Base-by-base conservation (phyloP, 2,113 vertebrate genomes). In the Centrocercus urophasianus region DNA sequence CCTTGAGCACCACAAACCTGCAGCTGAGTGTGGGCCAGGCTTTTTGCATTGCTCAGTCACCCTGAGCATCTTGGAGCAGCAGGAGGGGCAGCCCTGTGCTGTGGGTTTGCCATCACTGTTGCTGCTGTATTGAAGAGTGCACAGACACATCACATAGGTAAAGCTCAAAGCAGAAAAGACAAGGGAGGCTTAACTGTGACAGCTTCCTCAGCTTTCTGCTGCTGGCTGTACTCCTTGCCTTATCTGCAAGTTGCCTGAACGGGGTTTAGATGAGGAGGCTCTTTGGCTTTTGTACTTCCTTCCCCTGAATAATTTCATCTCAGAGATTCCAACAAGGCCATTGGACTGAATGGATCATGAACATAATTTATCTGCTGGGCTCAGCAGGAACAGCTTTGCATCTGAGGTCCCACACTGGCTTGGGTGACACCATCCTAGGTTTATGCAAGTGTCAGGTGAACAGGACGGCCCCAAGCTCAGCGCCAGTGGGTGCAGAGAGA, bases 71-170 rank as follows among this genome's bases (percentile, higher is more conserved):
- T 25, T 50, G 48, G 48, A 50, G 48, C 48, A 50, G 48, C 48
- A 50, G 48, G 24, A 25, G 22, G 24, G 48, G 48, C 48, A 50
- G 48, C 24, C 48, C 48, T 24, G 12, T 14, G 48, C 12, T 50
- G 48, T 25, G 48, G 48, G 24, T 13, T 50, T 24, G 2, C 76
- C 16, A 2, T 20, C 1, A 2, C 13, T 3, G 1, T 7, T 36
- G 28, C 6, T 38, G 24, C 65, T 34, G 66, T 1, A 1, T 6
- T 30, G 19, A n/a, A 42, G 32, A 60, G 34, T 6, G 12, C 57
- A 25, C 32, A 6, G 28, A 28, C 12, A 56, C 11, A 42, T 40
- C 2, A 2, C 24, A 60, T 28, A 32, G 16, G 50, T 17, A n/a
- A 47, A 59, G 45, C 10, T 25, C 13, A 11, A 50, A 1, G 4